A percentile compares a stretch with the other conserved stretches of the same genome.
Conservation (phyloP, 2,113 vertebrate species). For the Sinocyclocheilus anshuiensis region DNA sequence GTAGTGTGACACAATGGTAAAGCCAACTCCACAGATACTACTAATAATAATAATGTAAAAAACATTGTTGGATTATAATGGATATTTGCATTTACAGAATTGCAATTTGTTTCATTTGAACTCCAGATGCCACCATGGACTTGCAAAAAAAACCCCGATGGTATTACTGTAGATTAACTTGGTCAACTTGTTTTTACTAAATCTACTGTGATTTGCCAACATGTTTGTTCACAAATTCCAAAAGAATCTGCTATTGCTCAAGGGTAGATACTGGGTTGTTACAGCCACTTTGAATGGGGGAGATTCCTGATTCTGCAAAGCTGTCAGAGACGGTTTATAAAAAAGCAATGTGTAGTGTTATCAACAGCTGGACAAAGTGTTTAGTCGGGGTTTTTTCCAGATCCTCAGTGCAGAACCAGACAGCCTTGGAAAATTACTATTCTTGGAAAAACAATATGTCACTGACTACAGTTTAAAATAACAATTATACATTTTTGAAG, state of each 20-base stretch:
- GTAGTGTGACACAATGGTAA: not conserved
- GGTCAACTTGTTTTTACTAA: not conserved
- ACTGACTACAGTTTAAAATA: too few species aligned
- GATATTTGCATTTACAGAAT: not conserved
- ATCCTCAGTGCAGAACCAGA: not conserved
- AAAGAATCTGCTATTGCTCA: not conserved
- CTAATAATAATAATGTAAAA: not conserved
- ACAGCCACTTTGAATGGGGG: not conserved
- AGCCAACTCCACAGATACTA: not conserved
- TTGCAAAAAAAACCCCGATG: conserved; percentile 35
- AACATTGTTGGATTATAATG: not conserved
- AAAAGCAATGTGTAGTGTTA: not conserved
- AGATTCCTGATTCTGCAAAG: not conserved
- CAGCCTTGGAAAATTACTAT: not conserved
- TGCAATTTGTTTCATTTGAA: not conserved
- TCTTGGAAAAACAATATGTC: not conserved
- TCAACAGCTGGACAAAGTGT: not conserved
- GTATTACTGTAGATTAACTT: not conserved
- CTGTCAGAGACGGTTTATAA: not conserved
- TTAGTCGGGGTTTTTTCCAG: not conserved
- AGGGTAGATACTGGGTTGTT: not conserved
- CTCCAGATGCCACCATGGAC: not conserved
- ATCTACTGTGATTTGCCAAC: not conserved
- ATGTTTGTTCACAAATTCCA: not conserved
- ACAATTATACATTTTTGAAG: not conserved